phyloP scores from a whole-genome alignment of 2,888 invertebrate species.

The Bhutanitis thaidina region DNA sequence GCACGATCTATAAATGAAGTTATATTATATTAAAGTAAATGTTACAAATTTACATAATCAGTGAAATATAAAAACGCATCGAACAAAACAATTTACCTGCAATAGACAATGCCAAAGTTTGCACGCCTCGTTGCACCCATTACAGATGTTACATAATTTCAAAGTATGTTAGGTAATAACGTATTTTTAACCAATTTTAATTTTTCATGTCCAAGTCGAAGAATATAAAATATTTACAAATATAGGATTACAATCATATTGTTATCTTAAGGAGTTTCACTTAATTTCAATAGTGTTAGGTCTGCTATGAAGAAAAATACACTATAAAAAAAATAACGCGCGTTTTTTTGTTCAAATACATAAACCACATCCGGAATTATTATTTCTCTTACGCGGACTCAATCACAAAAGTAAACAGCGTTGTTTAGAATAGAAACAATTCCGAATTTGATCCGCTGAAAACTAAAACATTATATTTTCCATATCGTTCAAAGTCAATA shows the following conservation, averaged over 20 bases:
- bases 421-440: not conserved
- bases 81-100: no score
- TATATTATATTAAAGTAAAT: not conserved
- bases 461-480: not conserved
- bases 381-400: not conserved
- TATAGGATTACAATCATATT: constrained; percentile 12
- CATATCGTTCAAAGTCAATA: not conserved
- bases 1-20: no score
- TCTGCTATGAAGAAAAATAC: not conserved
- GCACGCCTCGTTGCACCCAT: constrained; percentile 3
- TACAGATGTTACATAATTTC: not conserved
- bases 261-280: constrained; percentile 2
- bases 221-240: constrained; percentile 15
- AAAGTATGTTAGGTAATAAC: not conserved
- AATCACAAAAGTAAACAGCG: not conserved
- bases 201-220: constrained; percentile 4
- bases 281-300: constrained; percentile 6
- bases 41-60: no score
- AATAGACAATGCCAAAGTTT: constrained; percentile 6
- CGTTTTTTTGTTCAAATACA: not conserved
- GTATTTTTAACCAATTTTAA: not conserved
- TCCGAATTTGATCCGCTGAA: not conserved
- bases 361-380: not conserved
- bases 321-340: not conserved
- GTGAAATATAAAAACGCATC: no score